Conservation (phyloP, 2,113 vertebrate species). For the Gavialis gangeticus region DNA sequence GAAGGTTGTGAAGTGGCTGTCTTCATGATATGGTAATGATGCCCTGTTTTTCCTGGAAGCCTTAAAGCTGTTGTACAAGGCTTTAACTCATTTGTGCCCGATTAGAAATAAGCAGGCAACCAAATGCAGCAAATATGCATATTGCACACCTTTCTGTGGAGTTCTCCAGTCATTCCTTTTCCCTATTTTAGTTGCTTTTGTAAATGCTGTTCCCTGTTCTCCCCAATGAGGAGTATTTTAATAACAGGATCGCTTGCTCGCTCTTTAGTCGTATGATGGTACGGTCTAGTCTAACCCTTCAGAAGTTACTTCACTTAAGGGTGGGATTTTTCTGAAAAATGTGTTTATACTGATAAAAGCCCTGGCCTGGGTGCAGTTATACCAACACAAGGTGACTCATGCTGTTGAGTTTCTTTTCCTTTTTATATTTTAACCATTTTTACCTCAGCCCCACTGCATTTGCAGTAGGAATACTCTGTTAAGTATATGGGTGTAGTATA, state of each 20-base stretch:
- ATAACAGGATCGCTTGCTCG: not conserved
- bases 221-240: not conserved
- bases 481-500: not conserved
- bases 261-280: not conserved
- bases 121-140: not conserved
- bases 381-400: not conserved
- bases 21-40: not conserved
- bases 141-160: rapidly evolving
- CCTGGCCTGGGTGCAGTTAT: not conserved
- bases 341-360: not conserved
- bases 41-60: not conserved
- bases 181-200: not conserved
- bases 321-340: not conserved
- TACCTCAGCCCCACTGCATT: not conserved
- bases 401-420: no score
- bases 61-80: not conserved
- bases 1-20: constrained; percentile 30
- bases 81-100: not conserved
- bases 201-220: not conserved
- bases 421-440: not conserved
- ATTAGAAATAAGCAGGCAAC: not conserved
- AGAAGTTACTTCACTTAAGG: not conserved
- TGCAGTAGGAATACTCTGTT: not conserved
- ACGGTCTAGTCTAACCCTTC: not conserved
- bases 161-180: not conserved